These are phyloP conservation scores for Thereuonema tuberculata DNA, from an alignment of 1,140 invertebrate genomes.

Conservation along the genomic window DNA sequence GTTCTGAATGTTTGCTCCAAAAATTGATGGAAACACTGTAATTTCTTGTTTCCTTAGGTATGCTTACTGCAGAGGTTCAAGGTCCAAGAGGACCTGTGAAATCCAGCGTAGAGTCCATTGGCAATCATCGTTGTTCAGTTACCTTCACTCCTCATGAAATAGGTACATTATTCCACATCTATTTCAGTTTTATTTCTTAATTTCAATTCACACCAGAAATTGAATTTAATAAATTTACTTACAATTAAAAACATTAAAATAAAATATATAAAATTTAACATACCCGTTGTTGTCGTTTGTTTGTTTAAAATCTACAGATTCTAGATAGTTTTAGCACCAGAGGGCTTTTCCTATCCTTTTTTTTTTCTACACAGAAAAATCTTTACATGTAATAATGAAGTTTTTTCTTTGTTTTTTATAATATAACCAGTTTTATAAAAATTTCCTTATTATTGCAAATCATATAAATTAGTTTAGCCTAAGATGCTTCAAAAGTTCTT, in stretches of 20 bases:
- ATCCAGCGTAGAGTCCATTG: slow-evolving; percentile 19
- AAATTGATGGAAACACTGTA: too few relatives aligned
- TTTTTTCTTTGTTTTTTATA: too few relatives aligned
- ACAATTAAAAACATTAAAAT: not conserved
- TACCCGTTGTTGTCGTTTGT: not conserved
- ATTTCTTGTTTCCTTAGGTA: slow-evolving; percentile 34
- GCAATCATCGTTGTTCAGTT: slow-evolving; percentile 26
- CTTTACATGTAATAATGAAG: too few relatives aligned
- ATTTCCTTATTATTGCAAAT: too few relatives aligned
- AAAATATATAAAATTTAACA: not conserved
- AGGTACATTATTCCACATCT: slow-evolving; percentile 22
- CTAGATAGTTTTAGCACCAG: too few relatives aligned
- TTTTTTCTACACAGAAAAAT: too few relatives aligned
- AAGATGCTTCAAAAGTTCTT: too few relatives aligned
- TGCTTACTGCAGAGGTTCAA: slow-evolving; percentile 51
- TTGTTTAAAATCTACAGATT: too few relatives aligned
- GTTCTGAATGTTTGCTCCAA: too few relatives aligned
- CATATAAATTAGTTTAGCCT: too few relatives aligned
- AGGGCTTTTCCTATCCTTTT: too few relatives aligned
- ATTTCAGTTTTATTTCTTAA: slow-evolving; percentile 10
- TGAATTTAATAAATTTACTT: not conserved
- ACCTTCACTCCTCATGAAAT: slow-evolving; percentile 34
- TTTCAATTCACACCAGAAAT: not conserved
- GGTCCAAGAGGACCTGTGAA: slow-evolving; percentile 46
- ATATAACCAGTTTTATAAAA: too few relatives aligned